Evolutionary conservation across 2,113 vertebrate species (phyloP).

Genomic region (Cryptotis parvus): DNA sequence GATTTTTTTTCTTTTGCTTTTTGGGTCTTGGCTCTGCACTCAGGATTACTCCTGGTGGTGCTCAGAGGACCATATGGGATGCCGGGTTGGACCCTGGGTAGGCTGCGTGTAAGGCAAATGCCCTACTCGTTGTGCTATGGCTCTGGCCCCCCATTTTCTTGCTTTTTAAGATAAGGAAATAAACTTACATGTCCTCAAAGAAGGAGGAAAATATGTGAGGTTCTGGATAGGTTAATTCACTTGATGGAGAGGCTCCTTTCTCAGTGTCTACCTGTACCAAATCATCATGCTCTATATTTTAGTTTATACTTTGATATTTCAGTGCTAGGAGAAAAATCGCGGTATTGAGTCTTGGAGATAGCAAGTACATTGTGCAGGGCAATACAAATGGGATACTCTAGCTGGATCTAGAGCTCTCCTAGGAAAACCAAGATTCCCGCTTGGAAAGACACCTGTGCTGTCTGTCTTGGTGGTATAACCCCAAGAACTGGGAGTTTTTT

Average conservation of each 20-base stretch:
- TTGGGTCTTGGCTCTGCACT: too few species aligned
- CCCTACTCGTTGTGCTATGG: too few species aligned
- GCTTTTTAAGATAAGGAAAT: slow-evolving; percentile 13
- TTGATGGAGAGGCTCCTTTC: not conserved
- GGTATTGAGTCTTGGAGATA: not conserved
- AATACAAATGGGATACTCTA: not conserved
- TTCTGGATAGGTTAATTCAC: not conserved
- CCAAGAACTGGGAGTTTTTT: not conserved
- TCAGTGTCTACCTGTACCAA: not conserved
- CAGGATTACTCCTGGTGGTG: too few species aligned
- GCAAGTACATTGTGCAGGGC: not conserved
- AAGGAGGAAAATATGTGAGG: not conserved
- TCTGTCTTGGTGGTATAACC: not conserved
- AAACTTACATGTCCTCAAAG: not conserved
- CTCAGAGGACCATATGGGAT: too few species aligned
- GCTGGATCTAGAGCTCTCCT: not conserved
- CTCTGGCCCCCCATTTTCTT: not conserved
- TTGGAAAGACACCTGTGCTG: not conserved
- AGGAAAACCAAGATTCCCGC: slow-evolving; percentile 10
- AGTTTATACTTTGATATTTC: not conserved
- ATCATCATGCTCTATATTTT: not conserved
- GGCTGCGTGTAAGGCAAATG: too few species aligned
- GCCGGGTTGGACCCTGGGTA: too few species aligned
- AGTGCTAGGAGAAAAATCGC: not conserved
- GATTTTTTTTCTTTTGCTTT: too few species aligned